Percentiles rank a stretch among this genome's conserved stretches.
Conservation (phyloP, 2,888 invertebrate genomes). For the Desoria tigrina region DNA sequence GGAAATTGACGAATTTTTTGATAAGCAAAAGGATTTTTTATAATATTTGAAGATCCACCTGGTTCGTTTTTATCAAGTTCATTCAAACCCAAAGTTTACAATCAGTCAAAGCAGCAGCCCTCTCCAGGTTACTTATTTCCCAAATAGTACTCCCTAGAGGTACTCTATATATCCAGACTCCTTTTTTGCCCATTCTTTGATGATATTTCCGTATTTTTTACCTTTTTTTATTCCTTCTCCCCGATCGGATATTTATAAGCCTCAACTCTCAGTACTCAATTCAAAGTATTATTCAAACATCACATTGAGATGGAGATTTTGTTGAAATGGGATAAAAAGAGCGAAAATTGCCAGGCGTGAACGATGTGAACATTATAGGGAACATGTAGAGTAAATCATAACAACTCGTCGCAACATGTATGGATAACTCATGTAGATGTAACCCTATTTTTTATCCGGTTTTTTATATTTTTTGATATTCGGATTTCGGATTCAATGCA, state of each 20-base stretch:
- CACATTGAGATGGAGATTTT: slow-evolving; percentile 17
- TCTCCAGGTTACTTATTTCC: background rate
- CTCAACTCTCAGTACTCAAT: background rate
- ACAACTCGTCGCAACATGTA: slow-evolving; percentile 15
- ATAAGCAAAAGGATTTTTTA: slow-evolving; percentile 28
- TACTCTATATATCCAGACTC: slow-evolving; percentile 12
- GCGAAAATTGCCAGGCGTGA: slow-evolving; percentile 54
- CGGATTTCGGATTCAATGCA: background rate
- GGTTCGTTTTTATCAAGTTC: slow-evolving; percentile 17
- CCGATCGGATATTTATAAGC: no score
- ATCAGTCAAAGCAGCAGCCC: background rate
- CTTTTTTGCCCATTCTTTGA: slow-evolving; percentile 27
- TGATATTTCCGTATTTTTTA: slow-evolving; percentile 19
- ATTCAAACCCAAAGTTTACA: background rate
- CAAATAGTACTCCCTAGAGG: background rate
- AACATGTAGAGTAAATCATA: slow-evolving; percentile 36
- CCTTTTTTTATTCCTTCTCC: slow-evolving; percentile 9
- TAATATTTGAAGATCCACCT: slow-evolving; percentile 19
- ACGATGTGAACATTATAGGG: slow-evolving; percentile 45
- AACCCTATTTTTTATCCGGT: slow-evolving; percentile 16
- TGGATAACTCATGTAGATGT: background rate
- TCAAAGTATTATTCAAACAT: no score
- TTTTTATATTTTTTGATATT: slow-evolving; percentile 23
- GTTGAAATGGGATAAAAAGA: slow-evolving; percentile 41
- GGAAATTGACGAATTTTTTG: slow-evolving; percentile 32